Conservation (phyloP, 2,113 vertebrate genomes). For the Tachuris rubrigastra region DNA sequence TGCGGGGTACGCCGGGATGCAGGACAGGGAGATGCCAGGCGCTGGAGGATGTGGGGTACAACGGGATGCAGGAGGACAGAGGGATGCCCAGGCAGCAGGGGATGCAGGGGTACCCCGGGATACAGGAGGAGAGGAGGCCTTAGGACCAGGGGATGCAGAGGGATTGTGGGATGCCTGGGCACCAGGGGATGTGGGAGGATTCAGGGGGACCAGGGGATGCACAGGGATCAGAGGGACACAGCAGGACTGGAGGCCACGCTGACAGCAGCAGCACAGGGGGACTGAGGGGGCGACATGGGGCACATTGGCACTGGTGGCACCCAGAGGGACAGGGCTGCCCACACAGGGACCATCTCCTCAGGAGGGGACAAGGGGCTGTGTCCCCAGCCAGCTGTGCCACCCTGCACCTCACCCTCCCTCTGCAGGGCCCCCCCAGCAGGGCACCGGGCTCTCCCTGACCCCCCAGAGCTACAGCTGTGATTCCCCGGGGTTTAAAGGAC, state of each 20-base stretch:
- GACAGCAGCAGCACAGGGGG: not conserved
- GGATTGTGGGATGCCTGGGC: not conserved
- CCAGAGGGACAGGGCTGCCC: not conserved
- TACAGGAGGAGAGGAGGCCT: not conserved
- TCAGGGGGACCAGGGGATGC: not conserved
- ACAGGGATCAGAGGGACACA: not conserved
- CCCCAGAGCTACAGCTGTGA: conserved; percentile 6
- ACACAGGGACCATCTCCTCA: not conserved
- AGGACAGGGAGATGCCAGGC: not conserved
- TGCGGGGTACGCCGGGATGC: not conserved
- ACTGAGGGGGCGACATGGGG: no score
- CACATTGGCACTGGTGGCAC: not conserved
- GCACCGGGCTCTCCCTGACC: not conserved
- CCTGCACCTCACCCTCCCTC: not conserved
- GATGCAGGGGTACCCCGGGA: not conserved
- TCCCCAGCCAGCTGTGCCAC: not conserved
- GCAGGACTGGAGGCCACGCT: not conserved
- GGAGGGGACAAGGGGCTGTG: not conserved
- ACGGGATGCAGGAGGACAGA: no score
- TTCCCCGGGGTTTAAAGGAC: not conserved
- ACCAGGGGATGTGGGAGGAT: not conserved
- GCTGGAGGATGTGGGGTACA: not conserved
- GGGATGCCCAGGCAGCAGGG: not conserved
- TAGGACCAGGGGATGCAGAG: not conserved
- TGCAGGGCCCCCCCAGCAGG: not conserved